Percentiles rank a stretch among this genome's conserved stretches.
phyloP scores from a whole-genome alignment of 2,888 invertebrate species.

The Chrysolina haemoptera region DNA sequence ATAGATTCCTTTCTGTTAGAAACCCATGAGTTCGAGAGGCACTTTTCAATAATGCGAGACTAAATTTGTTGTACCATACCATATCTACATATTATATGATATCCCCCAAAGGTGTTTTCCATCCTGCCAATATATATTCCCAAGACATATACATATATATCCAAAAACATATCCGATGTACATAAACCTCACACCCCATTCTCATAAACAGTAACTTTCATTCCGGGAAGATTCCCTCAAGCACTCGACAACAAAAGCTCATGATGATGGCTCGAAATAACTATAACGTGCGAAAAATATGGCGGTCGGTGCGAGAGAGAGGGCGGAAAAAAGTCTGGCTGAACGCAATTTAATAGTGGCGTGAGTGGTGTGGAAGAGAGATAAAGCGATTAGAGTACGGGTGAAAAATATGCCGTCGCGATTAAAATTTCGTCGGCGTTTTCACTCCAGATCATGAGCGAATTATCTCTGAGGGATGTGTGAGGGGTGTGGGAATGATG shows the following conservation, averaged over 20 bases:
- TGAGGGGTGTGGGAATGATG: neutral
- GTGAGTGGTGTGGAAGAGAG: constrained; percentile 21
- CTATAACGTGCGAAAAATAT: constrained; percentile 19
- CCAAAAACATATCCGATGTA: neutral
- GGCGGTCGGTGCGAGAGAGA: neutral
- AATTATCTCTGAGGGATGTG: neutral
- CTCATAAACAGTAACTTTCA: neutral
- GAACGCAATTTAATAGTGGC: constrained; percentile 15
- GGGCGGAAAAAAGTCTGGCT: neutral
- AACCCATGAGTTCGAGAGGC: no score
- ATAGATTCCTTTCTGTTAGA: no score
- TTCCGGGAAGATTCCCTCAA: neutral
- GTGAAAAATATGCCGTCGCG: constrained; percentile 19
- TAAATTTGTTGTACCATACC: no score
- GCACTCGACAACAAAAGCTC: constrained; percentile 8
- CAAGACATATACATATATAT: no score
- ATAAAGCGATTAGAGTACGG: constrained; percentile 2
- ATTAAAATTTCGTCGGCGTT: constrained; percentile 14
- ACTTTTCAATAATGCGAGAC: no score
- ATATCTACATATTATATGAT: no score
- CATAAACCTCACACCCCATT: neutral
- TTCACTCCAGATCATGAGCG: neutral
- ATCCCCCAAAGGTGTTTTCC: no score
- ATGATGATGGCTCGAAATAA: constrained; percentile 2
- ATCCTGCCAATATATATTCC: no score